phyloP scores from a whole-genome alignment of 2,797 vertebrate genomes.

The Cryptoprocta ferox region DNA sequence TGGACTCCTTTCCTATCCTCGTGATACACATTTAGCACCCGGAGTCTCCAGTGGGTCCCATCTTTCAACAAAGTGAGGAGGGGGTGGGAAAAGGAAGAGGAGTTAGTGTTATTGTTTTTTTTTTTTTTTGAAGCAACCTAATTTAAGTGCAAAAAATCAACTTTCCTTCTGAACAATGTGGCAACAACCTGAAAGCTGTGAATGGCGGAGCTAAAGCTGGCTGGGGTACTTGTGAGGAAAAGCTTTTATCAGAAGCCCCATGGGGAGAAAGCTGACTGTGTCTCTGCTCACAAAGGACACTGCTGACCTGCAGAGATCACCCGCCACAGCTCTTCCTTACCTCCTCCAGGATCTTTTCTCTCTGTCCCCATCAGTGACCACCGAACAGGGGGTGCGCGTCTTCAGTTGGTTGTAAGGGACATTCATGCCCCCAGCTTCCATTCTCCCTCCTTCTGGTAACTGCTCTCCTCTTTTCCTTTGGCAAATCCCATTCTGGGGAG shows the following conservation, averaged over 20 bases:
- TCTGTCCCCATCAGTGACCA: not conserved
- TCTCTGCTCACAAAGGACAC: not conserved
- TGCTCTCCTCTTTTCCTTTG: too few species aligned
- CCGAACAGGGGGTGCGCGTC: fast-evolving
- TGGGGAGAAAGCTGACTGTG: not conserved
- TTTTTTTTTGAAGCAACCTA: constrained; percentile 60
- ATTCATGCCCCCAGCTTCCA: not conserved
- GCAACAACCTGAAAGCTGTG: constrained; percentile 61
- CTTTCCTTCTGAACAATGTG: constrained; percentile 70
- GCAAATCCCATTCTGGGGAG: not conserved
- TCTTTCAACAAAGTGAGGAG: not conserved
- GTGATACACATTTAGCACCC: not conserved
- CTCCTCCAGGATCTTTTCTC: not conserved
- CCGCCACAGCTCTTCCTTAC: fast-evolving
- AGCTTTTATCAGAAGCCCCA: constrained; percentile 72
- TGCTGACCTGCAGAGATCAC: not conserved
- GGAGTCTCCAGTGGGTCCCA: not conserved
- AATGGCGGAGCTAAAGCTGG: constrained; percentile 32
- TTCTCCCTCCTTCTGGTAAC: not conserved
- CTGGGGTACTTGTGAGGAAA: constrained; percentile 35
- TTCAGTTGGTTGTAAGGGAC: not conserved
- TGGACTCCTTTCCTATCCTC: not conserved
- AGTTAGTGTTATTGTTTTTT: not conserved
- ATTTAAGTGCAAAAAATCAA: constrained; percentile 80
- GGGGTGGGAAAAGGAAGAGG: not conserved